Base-by-base conservation (phyloP, 2,888 invertebrate species). In the Chrysolina haemoptera region DNA sequence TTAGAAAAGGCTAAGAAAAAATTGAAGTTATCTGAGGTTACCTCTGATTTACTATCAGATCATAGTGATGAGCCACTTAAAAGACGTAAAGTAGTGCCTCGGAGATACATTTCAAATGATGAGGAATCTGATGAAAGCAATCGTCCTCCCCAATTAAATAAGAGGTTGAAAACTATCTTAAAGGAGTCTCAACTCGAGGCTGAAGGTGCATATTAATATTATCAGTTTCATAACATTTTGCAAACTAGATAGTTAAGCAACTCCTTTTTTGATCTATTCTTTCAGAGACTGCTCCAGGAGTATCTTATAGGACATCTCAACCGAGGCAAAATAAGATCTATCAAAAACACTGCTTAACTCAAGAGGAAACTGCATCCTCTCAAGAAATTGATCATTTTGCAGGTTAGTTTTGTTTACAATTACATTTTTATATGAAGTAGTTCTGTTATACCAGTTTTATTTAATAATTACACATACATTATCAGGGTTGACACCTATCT, bases 131-230 rank as follows among this genome's bases (percentile, higher is more conserved):
- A 22, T 22, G 12, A 62, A n/a, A 62, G n/a, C 22, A 62, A 62
- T 62, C 62, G 62, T 62, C 22, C 62, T 62, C 62, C 62, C 22
- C 22, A 62, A 62, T 22, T 62, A 14, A 62, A 62, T 62, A 62
- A 62, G 62, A 62, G 22, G 62, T 62, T 62, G 27, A 62, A 27
- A 22, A 62, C 16, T 62, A 62, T 62, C 11, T 62, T 62, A 22
- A 62, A 62, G 62, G 62, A 62, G 22, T 62, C 62, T 35, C 62
- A 53, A 43, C 14, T 43, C 14, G 4, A 43, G 43, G 43, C 12
- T 6, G 43, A 43, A 43, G 43, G 43, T 43, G 43, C 14, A 43
- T 43, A 43, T 43, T 12, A 14, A 43, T 43, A 43, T 43, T 43
- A 5, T 1, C 43, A 43, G 43, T 43, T 43, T 43, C 10, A 43